Evolutionary conservation across 2,888 invertebrate genomes (phyloP), one percentile per base, ranked within the genome.

Genomic region (Calameuta filiformis): DNA sequence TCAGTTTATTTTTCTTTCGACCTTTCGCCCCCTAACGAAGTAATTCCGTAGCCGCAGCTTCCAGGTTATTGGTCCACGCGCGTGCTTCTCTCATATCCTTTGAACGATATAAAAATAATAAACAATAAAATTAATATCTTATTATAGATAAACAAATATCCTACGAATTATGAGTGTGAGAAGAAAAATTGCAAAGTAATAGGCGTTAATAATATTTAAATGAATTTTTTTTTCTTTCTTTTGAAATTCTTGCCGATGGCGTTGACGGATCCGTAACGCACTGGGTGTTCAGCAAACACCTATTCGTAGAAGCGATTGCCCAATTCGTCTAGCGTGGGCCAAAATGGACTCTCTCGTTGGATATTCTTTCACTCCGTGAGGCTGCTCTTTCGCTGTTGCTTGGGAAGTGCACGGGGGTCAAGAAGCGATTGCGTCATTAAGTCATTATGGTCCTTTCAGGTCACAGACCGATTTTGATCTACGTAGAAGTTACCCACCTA

Each of bases 1-100:
- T 23, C 23, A 31, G 12, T 76, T 78, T 78, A 76, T 78, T 78
- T 78, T 78, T 78, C 78, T 78, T 78, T 78, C 68, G 40, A 78
- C 73, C 78, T 76, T 76, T 40, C 69, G 75, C 76, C 40, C 35
- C 31, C 12, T 78, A 78, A 78, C 75, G 78, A 78, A 71, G 75
- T 35, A 77, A 69, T 31, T 69, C 2, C 15, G 69, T 69, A 34
- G 31, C 56, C 56, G 9, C 56, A 56, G 56, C 23, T 2, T 56
- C 23, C 56, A 9, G 2, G 56, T 2, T 23, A 23, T 56, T 56
- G 56, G 56, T 56, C 9, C 56, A 56, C 23, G 56, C 23, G 9
- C 9, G 23, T 9, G 56, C 9, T 23, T 23, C 23, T 6, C 23
- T 9, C 56, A 9, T 9, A 6, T 23, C 15, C 23, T 56, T 56